phyloP scores from a whole-genome alignment of 1,140 invertebrate species.

The Psix sp. region DNA sequence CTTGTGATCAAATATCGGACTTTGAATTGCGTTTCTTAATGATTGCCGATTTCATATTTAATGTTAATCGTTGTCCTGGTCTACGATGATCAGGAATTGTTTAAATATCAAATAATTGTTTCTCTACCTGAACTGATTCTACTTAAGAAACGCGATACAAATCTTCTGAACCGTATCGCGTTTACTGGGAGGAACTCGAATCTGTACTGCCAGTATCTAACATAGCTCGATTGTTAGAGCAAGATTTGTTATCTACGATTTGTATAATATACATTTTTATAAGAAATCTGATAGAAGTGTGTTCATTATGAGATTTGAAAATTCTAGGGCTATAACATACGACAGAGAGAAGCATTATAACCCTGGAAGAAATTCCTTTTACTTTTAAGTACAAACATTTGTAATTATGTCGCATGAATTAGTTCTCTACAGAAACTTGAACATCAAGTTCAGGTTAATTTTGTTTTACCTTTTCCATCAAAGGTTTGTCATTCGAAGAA shows the following conservation, averaged over 20 bases:
- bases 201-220: conserved; percentile 12
- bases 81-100: neutral
- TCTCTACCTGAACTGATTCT: neutral
- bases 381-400: conserved; percentile 17
- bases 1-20: no score
- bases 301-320: conserved; percentile 1
- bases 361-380: neutral
- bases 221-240: conserved; percentile 47
- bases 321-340: conserved; percentile 7
- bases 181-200: conserved; percentile 27
- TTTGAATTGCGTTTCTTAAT: no score
- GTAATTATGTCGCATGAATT: no score
- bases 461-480: no score
- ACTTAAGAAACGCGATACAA: conserved; percentile 9
- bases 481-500: no score
- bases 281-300: neutral
- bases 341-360: neutral
- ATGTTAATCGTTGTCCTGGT: no score
- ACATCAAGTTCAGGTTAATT: no score
- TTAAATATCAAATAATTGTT: neutral
- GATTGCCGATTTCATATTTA: no score
- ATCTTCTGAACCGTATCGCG: conserved; percentile 1
- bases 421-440: no score
- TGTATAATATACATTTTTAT: conserved; percentile 20
- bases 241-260: conserved; percentile 4